Evolutionary conservation across 2,113 vertebrate genomes (phyloP).

Genomic region (Pogonocichla stellata): DNA sequence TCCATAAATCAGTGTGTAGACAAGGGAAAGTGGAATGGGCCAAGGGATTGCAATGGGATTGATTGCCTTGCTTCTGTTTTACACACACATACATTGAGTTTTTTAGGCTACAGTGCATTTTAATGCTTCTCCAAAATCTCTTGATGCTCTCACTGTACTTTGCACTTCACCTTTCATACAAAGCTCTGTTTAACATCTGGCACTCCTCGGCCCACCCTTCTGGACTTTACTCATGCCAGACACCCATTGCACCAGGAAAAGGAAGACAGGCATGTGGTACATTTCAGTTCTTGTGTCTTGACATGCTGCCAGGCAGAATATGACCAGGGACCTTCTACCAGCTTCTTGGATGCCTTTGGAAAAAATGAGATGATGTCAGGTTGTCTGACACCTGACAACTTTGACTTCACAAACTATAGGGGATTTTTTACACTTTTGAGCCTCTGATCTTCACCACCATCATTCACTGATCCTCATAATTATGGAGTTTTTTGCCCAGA

Average conservation of each 20-base stretch:
- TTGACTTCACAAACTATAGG: fast-evolving
- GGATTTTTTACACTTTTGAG: not conserved
- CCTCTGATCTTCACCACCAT: not conserved
- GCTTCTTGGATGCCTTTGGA: not conserved
- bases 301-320: not conserved
- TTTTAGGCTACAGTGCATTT: not conserved
- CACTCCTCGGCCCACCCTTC: not conserved
- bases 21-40: not conserved
- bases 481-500: not conserved
- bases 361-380: not conserved
- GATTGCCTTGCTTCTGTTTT: not conserved
- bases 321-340: not conserved
- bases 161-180: not conserved
- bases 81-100: not conserved
- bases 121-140: not conserved
- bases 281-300: not conserved
- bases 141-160: not conserved
- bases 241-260: not conserved
- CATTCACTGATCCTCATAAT: not conserved
- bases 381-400: not conserved
- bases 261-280: not conserved
- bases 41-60: not conserved
- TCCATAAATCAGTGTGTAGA: not conserved
- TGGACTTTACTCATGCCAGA: not conserved
- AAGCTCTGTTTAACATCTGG: not conserved